phyloP scores from a whole-genome alignment of 1,140 invertebrate species.

The Bombus fervidus region DNA sequence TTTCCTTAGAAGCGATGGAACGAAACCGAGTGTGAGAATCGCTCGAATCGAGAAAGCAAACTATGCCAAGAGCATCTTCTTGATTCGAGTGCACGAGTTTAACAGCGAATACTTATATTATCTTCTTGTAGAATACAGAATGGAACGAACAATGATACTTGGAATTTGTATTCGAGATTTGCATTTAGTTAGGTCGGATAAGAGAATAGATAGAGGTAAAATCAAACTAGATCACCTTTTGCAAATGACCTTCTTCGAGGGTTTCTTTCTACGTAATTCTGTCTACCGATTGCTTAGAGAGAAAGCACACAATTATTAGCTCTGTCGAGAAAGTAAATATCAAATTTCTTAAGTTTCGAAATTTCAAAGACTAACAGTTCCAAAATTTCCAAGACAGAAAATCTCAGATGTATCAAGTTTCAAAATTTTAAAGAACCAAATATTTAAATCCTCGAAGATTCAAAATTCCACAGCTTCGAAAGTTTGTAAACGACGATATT shows the following conservation, averaged over 20 bases:
- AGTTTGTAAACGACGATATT: background rate
- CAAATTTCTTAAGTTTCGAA: background rate
- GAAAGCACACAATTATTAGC: background rate
- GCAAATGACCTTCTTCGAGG: background rate
- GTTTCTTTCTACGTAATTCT: background rate
- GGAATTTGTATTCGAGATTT: background rate
- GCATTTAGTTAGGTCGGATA: background rate
- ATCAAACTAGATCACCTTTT: background rate
- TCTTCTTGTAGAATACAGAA: background rate
- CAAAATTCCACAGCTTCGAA: background rate
- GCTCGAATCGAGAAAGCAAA: background rate
- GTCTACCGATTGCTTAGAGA: background rate
- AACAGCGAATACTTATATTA: background rate
- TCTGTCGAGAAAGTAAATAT: too few relatives aligned
- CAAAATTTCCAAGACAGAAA: background rate
- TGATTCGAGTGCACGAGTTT: background rate
- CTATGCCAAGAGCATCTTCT: background rate
- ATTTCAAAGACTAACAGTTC: background rate
- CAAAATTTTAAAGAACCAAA: background rate
- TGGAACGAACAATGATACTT: background rate
- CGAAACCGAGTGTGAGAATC: background rate
- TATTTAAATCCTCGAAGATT: fast-evolving
- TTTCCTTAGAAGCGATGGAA: background rate
- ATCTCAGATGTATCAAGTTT: background rate
- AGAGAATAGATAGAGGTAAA: background rate